Evolutionary conservation across 1,140 invertebrate genomes (phyloP), one percentile per base, ranked within the genome.

Genomic region (Dinothrombium tinctorium): DNA sequence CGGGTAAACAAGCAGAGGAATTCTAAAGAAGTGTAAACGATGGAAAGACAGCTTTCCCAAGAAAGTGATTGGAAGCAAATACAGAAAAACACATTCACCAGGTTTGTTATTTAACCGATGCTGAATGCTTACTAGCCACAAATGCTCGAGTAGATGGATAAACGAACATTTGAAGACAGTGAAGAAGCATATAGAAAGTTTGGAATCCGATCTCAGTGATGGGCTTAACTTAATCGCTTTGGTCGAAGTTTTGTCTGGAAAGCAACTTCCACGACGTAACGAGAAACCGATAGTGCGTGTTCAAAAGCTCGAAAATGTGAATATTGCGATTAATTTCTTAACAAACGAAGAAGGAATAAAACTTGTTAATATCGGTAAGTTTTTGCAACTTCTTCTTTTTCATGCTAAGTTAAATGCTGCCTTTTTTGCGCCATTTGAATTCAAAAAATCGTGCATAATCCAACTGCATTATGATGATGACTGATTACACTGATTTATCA

Each of bases 281-380:
- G 82, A 80, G 56, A 66, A 74, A 48, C 81, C 83, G 20, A 76
- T 69, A 51, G 84, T 90, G 56, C 67, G 80, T 22, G 83, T 79
- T 21, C 84, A 89, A 58, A 78, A 80, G 58, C 57, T 83, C 51
- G 79, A 83, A 62, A 90, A 90, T 65, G 82, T 90, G 11, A 81
- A 80, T 11, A 77, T 83, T 49, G 79, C 78, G 15, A 64, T 90
- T 26, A 76, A 79, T 54, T 90, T 87, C 58, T 65, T 90, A 22
- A 70, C 75, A 54, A 71, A 76, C 44, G 76, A 83, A 54, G 79
- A 89, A 60, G 74, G 75, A 47, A 86, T 90, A 54, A 70, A 75
- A 53, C 78, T 90, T 58, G 79, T 90, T 50, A 90, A 87, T 57
- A 90, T 90, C 52, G 84, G 84, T 87, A 61, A 76, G 77, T 73